Base-by-base conservation (phyloP, 1,140 invertebrate species). In the Drosophila melanica region DNA sequence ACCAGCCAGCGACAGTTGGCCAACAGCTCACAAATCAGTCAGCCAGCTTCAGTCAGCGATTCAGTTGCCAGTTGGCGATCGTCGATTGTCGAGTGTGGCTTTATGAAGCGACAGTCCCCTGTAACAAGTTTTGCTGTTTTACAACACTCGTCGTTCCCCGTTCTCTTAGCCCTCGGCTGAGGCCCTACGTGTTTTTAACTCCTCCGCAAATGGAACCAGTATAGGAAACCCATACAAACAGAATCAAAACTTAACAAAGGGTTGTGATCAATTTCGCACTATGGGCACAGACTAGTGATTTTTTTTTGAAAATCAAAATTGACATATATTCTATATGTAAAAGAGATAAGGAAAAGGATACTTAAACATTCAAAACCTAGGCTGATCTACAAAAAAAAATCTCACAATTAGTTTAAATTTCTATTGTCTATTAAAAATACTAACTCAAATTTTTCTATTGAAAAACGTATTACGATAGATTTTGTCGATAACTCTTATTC, bases 11-110 rank as follows among this genome's bases (percentile, higher is more conserved):
- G 51, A 33, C 47, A 53, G 65, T 70, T 63, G 66, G 66, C 62
- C 64, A 62, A 65, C 71, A 62, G 68, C 35, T 63, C 64, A 85
- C 76, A 85, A 77, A 87, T 87, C 82, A 86, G 78, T 81, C 81
- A 80, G 62, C 66, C 66, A 54, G 59, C 72, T 42, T 74, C 64
- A 60, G 70, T 37, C 72, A 48, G 62, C 70, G 59, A 67, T 63
- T 60, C 74, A 50, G 60, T 65, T 14, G 39, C 30, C 20, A 23
- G 44, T 47, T 47, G 44, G 11, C 41, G 54, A 48, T 68, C 68
- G 78, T n/a, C 76, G 35, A 53, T 66, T 33, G 42, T 33, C 42
- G 53, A 64, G 73, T 79, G 76, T 77, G 77, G 81, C 81, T 85
- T 81, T 85, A 59, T 64, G 59, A 75, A 71, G 44, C 73, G 77